Percentiles rank a stretch among this genome's conserved stretches.
Evolutionary conservation across 2,797 vertebrate species (phyloP).

Genomic region (Netta rufina): DNA sequence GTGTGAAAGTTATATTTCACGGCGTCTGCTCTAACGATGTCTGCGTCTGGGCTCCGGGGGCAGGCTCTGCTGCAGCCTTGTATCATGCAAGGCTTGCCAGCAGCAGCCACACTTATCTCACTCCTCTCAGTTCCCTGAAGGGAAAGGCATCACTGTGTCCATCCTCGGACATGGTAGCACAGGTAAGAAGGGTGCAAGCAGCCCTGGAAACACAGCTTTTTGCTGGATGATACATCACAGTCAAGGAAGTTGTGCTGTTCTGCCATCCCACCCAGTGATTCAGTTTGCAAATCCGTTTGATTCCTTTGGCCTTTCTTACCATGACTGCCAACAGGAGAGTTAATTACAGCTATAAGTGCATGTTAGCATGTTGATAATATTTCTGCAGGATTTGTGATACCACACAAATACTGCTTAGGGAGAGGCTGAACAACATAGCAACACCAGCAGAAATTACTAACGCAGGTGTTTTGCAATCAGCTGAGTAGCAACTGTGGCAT

Average conservation of each 20-base stretch:
- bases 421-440: background rate
- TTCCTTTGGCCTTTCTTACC: background rate
- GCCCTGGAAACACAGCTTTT: background rate
- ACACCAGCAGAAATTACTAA: background rate
- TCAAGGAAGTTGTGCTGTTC: background rate
- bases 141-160: background rate
- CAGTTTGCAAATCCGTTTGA: background rate
- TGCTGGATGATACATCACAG: background rate
- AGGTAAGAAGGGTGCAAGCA: background rate
- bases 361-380: background rate
- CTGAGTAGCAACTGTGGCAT: background rate
- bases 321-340: background rate
- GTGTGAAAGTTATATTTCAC: constrained; percentile 61
- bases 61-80: constrained; percentile 11
- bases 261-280: constrained; percentile 1
- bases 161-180: background rate
- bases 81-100: background rate
- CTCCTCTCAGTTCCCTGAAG: background rate
- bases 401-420: background rate
- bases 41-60: constrained; percentile 28
- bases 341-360: background rate
- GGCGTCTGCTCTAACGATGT: background rate
- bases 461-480: background rate
- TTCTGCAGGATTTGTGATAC: background rate
- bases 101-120: background rate